These are phyloP conservation scores for Scrobipalpa atriplicella DNA, from an alignment of 2,888 invertebrate genomes.

Conservation along the genomic window DNA sequence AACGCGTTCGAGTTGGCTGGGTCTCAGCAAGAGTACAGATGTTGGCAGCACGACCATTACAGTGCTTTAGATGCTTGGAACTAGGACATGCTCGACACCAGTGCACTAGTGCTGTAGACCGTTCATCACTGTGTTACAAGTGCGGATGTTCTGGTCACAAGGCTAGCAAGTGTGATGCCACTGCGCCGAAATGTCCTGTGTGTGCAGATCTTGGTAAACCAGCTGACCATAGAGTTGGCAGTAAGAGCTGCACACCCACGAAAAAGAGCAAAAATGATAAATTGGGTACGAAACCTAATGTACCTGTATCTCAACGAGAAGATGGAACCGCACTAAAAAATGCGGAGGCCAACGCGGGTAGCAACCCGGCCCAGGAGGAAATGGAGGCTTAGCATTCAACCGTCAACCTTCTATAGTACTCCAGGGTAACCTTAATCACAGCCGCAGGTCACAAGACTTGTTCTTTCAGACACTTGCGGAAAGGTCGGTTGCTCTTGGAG, in stretches of 20 bases:
- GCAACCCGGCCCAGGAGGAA: background rate
- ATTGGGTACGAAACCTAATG: background rate
- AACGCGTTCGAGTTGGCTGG: conserved; percentile 11
- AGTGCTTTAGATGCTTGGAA: conserved; percentile 22
- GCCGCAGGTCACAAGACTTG: conserved; percentile 30
- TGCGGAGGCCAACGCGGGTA: too few relatives aligned
- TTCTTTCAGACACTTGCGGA: conserved; percentile 30
- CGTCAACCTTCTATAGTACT: conserved; percentile 11
- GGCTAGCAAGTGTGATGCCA: conserved; percentile 28
- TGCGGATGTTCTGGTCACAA: conserved; percentile 33
- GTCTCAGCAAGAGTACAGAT: background rate
- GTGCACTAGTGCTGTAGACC: conserved; percentile 28
- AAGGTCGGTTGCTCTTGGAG: conserved; percentile 19
- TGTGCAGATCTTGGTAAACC: conserved; percentile 31
- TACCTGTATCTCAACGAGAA: background rate
- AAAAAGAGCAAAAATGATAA: conserved; percentile 12
- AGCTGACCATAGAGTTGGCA: conserved; percentile 29
- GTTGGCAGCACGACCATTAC: conserved; percentile 23
- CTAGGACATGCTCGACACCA: conserved; percentile 31
- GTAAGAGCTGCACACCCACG: conserved; percentile 15
- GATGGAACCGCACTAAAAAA: background rate
- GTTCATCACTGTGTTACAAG: conserved; percentile 32
- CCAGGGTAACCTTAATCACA: conserved; percentile 30
- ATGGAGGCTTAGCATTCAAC: background rate
- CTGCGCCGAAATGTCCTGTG: conserved; percentile 27